Evolutionary conservation across 1,140 invertebrate genomes (phyloP), one percentile per base, ranked within the genome.

Genomic region (Drosophila lowei): DNA sequence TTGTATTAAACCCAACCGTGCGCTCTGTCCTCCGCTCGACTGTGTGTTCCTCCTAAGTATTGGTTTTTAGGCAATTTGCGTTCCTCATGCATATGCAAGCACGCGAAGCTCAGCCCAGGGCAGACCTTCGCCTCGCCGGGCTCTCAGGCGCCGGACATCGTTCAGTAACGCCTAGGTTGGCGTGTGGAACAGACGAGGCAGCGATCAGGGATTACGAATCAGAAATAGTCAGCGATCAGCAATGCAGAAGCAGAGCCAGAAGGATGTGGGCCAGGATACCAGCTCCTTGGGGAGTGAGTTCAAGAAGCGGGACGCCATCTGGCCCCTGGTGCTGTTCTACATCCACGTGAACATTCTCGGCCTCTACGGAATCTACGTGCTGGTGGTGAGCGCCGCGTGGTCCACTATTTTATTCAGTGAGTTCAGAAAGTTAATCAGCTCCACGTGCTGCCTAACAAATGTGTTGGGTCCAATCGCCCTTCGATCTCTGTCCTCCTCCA

Each of bases 341-440:
- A 94, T 95, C 42, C 94, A 95, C 70, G 81, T 96, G 6, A 94
- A 95, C 70, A 91, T 94, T 2, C 92, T 94, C 0, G 95, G 94
- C 0, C 15, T 93, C 0, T 94, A 94, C 63, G 94, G 94, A 30
- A 59, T 94, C 8, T 93, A 93, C 65, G 73, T 95, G 6, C 30
- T 94, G 3, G 90, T 95, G 23, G 93, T 92, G 3, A 93, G 94
- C 70, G 93, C 94, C 0, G 93, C 93, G 79, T 92, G 94, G 86
- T 70, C 93, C 34, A 95, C 95, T 0, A 91, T 94, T 47, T 71
- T 94, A 44, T 94, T 94, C 63, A 92, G 94, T 95, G 91, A 94
- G 94, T 94, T 64, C 41, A 54, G 18, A 7, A 49, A 47, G 55
- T 71, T 58, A 71, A 72, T 11, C 1, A 57, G 55, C 18, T 30